These are phyloP conservation scores for Ceyx margarethae DNA, from an alignment of 2,113 vertebrate species.

Conservation along the genomic window DNA sequence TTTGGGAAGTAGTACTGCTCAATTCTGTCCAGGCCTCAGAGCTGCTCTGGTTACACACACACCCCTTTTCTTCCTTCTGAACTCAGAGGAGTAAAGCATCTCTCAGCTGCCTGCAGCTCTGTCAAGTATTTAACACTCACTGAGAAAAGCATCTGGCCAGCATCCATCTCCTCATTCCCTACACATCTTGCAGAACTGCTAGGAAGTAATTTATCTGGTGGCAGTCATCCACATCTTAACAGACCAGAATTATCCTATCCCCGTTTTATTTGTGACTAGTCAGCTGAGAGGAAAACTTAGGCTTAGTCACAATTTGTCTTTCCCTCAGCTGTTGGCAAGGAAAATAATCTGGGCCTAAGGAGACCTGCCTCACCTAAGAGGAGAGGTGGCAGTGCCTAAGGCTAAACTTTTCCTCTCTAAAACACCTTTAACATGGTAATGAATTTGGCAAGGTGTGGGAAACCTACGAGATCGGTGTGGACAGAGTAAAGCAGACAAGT, in stretches of 20 bases:
- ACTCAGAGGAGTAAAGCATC: background rate
- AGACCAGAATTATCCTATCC: background rate
- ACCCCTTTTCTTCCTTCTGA: background rate
- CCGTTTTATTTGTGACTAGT: background rate
- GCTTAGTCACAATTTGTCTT: background rate
- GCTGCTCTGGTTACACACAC: background rate
- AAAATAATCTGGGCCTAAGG: background rate
- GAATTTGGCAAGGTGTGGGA: background rate
- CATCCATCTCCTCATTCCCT: background rate
- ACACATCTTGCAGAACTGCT: background rate
- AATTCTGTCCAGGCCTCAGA: background rate
- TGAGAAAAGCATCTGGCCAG: constrained; percentile 15
- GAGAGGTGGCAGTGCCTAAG: background rate
- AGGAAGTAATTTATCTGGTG: background rate
- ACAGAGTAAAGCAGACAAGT: background rate
- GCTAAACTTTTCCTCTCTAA: background rate
- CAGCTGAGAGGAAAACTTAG: background rate
- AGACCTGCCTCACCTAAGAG: background rate
- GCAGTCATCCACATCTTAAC: background rate
- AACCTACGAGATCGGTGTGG: background rate
- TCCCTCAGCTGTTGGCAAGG: background rate
- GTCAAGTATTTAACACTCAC: background rate
- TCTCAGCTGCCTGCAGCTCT: background rate
- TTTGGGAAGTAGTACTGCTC: background rate
- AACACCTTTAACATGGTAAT: background rate